phyloP scores from a whole-genome alignment of 2,888 invertebrate species.

The Synanthedon formicaeformis region DNA sequence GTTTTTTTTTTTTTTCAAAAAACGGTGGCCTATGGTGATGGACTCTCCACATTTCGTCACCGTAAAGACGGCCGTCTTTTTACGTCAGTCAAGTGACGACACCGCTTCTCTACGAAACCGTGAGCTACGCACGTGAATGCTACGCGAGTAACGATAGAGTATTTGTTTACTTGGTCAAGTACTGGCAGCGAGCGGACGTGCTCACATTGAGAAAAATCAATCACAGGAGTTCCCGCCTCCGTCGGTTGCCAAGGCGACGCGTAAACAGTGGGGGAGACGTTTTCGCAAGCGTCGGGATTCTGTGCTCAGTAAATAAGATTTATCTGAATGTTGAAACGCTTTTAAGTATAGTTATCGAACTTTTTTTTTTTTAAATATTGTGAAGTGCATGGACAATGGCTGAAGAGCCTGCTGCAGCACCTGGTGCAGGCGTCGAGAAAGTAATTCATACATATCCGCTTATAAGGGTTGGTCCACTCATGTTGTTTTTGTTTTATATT shows the following conservation, averaged over 20 bases:
- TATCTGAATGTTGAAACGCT: no score
- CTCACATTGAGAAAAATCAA: constrained; percentile 57
- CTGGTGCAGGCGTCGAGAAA: constrained; percentile 71
- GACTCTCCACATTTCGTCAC: no score
- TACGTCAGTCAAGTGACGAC: no score
- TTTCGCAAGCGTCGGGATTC: constrained; percentile 22
- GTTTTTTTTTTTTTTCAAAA: no score
- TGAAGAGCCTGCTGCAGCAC: constrained; percentile 35
- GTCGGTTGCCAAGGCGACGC: constrained; percentile 62
- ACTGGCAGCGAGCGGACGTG: constrained; percentile 1
- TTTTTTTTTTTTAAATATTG: constrained; percentile 10
- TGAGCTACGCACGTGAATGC: no score
- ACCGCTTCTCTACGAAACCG: no score
- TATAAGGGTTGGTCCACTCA: constrained; percentile 82
- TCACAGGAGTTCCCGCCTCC: constrained; percentile 51
- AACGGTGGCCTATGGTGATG: no score
- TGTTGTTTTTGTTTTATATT: no score
- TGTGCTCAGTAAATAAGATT: constrained; percentile 4
- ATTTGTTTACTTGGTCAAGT: background rate
- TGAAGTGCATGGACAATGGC: constrained; percentile 34
- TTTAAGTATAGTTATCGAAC: background rate
- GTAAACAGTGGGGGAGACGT: constrained; percentile 59
- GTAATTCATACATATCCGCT: constrained; percentile 85
- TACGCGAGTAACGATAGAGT: no score
- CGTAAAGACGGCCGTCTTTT: no score